Base-by-base conservation (phyloP, 2,113 vertebrate genomes). In the Gymnocephalus cernua region DNA sequence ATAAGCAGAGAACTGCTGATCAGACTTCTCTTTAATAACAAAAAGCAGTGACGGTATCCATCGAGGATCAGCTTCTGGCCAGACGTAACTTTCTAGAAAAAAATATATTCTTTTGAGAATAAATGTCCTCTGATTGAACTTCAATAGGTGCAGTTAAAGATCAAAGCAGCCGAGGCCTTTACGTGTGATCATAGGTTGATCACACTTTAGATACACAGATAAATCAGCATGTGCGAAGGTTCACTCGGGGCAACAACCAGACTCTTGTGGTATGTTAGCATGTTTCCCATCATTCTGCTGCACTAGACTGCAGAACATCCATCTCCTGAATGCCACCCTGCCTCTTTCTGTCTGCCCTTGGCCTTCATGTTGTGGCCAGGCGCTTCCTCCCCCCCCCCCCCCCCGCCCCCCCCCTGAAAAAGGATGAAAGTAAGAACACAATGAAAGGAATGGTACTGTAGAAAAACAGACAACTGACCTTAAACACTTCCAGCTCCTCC, bases 401-500 rank as follows among this genome's bases (percentile, higher is more conserved):
- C 7, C 29, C n/a, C n/a, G n/a, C 50, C 21, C 62, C 53, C 41
- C 38, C 51, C 7, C 29, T 41, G 84, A 63, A 83, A 86, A 67
- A 32, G 61, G 81, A 86, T 82, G 79, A 90, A 84, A 85, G 84
- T 53, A 56, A 23, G 18, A 51, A 19, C 19, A 32, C 14, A 45
- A 68, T 62, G 50, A 79, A 27, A 47, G 50, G 63, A 38, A 48
- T 8, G 10, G 5, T 14, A 10, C 38, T 41, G 38, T 41, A 76
- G 23, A 64, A 74, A 76, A 70, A 79, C 16, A 66, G 67, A 65
- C 54, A 57, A 64, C 86, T 68, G 93, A 99, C 98, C 98, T 99
- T 96, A 94, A 99, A 99, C 81, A 99, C 97, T 89, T 99, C 96
- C 95, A 99, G 67, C 91, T 99, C 98, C 93, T 99, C 98, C 91